phyloP scores from a whole-genome alignment of 2,797 vertebrate species.

The Streptopelia turtur region DNA sequence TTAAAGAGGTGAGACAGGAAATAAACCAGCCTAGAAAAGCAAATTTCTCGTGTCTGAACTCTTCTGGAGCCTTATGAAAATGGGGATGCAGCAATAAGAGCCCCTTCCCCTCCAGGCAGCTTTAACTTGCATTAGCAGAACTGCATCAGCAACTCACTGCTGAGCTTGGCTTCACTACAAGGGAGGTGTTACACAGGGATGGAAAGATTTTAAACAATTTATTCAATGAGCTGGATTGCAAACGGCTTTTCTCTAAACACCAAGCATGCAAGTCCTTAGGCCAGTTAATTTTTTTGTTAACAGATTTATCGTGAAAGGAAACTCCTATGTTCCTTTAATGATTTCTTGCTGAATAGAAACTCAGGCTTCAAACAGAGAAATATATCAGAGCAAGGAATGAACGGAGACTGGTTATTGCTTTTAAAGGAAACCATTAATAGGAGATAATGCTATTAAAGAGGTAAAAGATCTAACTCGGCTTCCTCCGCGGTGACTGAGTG shows the following conservation, averaged over 20 bases:
- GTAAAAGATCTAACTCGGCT: background rate
- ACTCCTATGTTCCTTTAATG: background rate
- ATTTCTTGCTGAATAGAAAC: background rate
- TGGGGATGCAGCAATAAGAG: background rate
- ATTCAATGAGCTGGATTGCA: background rate
- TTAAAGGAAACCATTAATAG: conserved; percentile 18
- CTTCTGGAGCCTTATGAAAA: background rate
- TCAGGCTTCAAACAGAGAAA: background rate
- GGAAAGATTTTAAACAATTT: conserved; percentile 41
- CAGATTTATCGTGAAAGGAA: background rate
- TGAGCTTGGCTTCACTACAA: conserved; percentile 33
- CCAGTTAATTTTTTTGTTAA: conserved; percentile 22
- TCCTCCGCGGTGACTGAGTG: background rate
- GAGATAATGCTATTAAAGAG: background rate
- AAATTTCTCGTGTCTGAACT: background rate
- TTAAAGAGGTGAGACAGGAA: conserved; percentile 4
- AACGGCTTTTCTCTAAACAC: background rate
- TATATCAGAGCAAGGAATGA: background rate
- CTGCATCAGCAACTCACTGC: conserved; percentile 21
- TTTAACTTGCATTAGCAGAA: background rate
- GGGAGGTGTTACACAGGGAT: background rate
- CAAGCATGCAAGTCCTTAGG: background rate
- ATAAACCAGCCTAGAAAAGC: background rate
- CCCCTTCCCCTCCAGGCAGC: background rate
- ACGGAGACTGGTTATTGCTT: background rate